Conservation (phyloP, 1,140 invertebrate species). For the Limonius californicus region DNA sequence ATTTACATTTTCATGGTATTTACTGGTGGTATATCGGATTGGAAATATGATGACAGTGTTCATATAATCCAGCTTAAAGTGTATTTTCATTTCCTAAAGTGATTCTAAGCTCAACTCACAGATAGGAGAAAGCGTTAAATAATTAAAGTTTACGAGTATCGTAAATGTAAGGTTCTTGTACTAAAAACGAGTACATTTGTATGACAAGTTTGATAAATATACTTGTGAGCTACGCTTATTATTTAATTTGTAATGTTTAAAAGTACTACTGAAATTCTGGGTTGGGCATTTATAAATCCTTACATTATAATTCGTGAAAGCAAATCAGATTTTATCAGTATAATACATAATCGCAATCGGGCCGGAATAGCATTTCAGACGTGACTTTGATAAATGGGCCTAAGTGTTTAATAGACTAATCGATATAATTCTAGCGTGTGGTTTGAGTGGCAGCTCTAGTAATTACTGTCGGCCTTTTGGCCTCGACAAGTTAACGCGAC, state of each 20-base stretch:
- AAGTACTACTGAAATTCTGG: not conserved
- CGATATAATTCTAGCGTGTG: slow-evolving; percentile 44
- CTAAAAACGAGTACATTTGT: not conserved
- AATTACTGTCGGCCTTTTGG: slow-evolving; percentile 40
- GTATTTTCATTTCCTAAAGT: too few relatives aligned
- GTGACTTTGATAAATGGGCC: slow-evolving; percentile 46
- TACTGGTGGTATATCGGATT: too few relatives aligned
- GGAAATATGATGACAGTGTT: too few relatives aligned
- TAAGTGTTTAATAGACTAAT: slow-evolving; percentile 48
- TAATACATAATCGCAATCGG: slow-evolving; percentile 10
- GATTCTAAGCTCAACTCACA: too few relatives aligned
- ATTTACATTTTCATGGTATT: too few relatives aligned
- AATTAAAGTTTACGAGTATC: too few relatives aligned
- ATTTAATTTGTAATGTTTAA: not conserved
- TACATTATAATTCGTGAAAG: not conserved
- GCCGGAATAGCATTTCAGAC: slow-evolving; percentile 18
- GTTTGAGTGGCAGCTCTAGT: slow-evolving; percentile 42
- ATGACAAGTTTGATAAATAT: not conserved
- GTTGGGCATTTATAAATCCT: not conserved
- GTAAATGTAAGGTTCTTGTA: too few relatives aligned
- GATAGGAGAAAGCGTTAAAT: too few relatives aligned
- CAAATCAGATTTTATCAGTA: slow-evolving; percentile 11
- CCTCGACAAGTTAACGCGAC: slow-evolving; percentile 27
- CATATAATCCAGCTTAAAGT: too few relatives aligned
- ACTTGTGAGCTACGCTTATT: not conserved